phyloP scores from a whole-genome alignment of 1,140 invertebrate genomes.

The Triops cancriformis region DNA sequence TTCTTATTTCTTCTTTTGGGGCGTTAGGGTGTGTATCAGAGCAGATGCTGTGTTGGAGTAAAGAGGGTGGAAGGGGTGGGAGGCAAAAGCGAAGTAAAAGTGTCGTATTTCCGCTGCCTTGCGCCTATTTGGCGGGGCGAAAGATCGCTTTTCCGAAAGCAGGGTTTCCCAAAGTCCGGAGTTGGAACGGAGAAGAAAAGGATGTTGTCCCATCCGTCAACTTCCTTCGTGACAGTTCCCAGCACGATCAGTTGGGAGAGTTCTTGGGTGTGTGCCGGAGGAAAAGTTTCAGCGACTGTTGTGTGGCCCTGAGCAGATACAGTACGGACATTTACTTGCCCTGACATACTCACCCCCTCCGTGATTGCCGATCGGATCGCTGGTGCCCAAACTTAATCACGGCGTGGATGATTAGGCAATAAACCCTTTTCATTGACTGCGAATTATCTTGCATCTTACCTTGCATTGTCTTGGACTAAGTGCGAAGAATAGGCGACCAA shows the following conservation, averaged over 20 bases:
- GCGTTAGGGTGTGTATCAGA: not conserved
- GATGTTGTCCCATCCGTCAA: slow-evolving; percentile 8
- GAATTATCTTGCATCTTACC: too few relatives aligned
- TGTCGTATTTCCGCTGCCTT: slow-evolving; percentile 12
- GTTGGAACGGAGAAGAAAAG: not conserved
- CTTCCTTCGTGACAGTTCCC: slow-evolving; percentile 9
- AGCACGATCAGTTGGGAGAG: not conserved
- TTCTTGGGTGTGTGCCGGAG: not conserved
- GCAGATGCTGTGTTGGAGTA: not conserved
- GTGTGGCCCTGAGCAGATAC: not conserved
- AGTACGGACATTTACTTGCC: not conserved
- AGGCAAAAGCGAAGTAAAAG: not conserved
- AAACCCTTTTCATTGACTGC: not conserved
- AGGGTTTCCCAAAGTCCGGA: not conserved
- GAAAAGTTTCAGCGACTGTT: not conserved
- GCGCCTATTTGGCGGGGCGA: not conserved
- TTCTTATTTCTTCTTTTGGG: not conserved
- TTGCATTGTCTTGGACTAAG: too few relatives aligned
- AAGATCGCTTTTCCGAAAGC: slow-evolving; percentile 7
- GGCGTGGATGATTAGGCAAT: not conserved
- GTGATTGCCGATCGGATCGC: not conserved
- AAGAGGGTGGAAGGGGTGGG: not conserved
- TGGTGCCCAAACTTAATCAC: not conserved
- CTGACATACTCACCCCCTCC: not conserved
- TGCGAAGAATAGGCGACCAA: too few relatives aligned